Percentiles rank a stretch among this genome's conserved stretches.
Conservation (phyloP, 2,113 vertebrate species). For the Plectropomus leopardus region DNA sequence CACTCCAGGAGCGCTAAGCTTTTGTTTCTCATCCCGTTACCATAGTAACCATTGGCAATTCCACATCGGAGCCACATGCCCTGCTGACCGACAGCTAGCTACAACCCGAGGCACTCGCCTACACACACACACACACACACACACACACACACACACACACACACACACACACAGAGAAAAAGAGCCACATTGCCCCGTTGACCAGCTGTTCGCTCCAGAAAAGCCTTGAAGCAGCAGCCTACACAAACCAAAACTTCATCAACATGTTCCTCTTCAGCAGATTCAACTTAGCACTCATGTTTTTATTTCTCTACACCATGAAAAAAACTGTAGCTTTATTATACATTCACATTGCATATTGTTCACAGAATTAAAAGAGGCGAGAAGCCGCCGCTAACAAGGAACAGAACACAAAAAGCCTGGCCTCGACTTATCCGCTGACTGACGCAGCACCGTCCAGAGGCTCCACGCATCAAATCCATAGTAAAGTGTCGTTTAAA, state of each 20-base stretch:
- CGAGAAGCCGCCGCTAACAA: not conserved
- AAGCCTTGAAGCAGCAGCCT: slow-evolving; percentile 56
- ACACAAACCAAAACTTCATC: slow-evolving; percentile 53
- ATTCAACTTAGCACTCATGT: not conserved
- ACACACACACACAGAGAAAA: slow-evolving; percentile 1
- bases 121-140: slow-evolving; percentile 56
- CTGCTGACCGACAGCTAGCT: slow-evolving; percentile 77
- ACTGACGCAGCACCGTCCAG: not conserved
- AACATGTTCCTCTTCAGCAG: slow-evolving; percentile 20
- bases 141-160: not conserved
- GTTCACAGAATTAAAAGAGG: not conserved
- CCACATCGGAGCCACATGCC: slow-evolving; percentile 74
- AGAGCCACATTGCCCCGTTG: slow-evolving; percentile 55
- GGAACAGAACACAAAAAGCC: not conserved
- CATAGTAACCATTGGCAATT: slow-evolving; percentile 74
- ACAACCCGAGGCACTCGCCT: slow-evolving; percentile 72
- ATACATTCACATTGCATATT: not conserved
- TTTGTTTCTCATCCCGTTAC: slow-evolving; percentile 76
- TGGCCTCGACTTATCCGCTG: not conserved
- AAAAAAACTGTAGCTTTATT: not conserved
- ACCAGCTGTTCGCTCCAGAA: slow-evolving; percentile 54
- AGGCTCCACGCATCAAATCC: not conserved
- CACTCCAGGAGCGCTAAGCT: slow-evolving; percentile 68
- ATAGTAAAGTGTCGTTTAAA: not conserved
- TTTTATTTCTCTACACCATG: not conserved